These are phyloP conservation scores for Trachelus stipa DNA, from an alignment of 2,888 invertebrate species.

Conservation along the genomic window DNA sequence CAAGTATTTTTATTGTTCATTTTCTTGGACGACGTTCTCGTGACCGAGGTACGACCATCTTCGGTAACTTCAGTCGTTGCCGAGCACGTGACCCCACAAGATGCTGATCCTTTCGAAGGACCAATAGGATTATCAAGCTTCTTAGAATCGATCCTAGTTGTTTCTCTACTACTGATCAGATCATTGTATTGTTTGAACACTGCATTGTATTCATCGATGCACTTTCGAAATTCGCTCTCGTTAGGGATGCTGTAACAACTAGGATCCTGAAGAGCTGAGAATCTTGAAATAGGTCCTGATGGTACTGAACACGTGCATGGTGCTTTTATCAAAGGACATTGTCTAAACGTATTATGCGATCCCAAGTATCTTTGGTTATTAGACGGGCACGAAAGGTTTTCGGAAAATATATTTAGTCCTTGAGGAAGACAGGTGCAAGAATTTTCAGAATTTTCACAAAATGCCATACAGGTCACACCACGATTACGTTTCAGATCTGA, in stretches of 20 bases:
- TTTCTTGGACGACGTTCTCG: background rate
- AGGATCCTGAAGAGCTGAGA: background rate
- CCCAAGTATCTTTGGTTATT: background rate
- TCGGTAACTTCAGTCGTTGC: background rate
- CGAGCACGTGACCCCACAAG: background rate
- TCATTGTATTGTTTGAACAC: constrained; percentile 9
- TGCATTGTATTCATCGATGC: constrained; percentile 11
- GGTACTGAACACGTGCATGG: background rate
- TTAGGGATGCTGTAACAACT: background rate
- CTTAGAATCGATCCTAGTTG: background rate
- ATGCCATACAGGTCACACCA: background rate
- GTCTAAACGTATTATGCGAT: background rate
- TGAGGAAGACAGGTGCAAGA: background rate
- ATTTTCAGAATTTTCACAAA: background rate
- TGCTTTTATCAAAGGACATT: background rate
- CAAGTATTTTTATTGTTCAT: background rate
- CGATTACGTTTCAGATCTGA: background rate
- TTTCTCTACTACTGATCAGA: background rate
- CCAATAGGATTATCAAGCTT: background rate
- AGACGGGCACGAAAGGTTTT: background rate
- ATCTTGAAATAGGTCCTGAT: background rate
- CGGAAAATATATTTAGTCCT: background rate
- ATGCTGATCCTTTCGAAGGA: background rate
- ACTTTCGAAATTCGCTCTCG: constrained; percentile 5
- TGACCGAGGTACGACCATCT: background rate